Percentiles rank a stretch among this genome's conserved stretches.
Conservation (phyloP, 92 coral and sea anemone genomes). For the Muricea muricata region DNA sequence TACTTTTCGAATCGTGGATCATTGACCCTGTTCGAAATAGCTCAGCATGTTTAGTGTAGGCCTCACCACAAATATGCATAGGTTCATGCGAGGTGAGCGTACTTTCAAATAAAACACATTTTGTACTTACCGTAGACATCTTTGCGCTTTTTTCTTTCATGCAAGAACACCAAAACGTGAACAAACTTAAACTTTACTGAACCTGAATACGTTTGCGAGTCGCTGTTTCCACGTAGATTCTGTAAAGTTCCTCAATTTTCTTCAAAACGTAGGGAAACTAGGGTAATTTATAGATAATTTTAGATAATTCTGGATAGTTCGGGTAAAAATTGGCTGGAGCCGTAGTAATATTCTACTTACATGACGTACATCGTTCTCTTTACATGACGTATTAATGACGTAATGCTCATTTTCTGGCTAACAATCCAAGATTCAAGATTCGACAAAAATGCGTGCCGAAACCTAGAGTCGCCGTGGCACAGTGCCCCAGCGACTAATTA, state of each 20-base stretch:
- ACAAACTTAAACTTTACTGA: neutral
- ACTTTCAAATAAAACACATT: neutral
- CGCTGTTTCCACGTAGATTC: neutral
- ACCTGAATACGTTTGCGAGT: neutral
- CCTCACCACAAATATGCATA: neutral
- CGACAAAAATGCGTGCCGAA: too few species aligned
- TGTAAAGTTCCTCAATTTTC: neutral
- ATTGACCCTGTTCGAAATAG: neutral
- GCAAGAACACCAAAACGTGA: neutral
- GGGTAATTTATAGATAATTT: neutral
- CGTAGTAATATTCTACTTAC: too few species aligned
- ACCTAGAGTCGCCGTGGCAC: too few species aligned
- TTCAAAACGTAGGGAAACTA: too few species aligned
- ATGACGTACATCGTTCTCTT: too few species aligned
- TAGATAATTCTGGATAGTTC: too few species aligned
- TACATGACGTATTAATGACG: too few species aligned
- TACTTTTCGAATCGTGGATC: constrained; percentile 8
- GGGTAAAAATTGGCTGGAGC: too few species aligned
- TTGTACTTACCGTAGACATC: neutral
- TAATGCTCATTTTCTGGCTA: too few species aligned
- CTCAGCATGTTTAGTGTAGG: neutral
- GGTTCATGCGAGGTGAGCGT: constrained; percentile 8
- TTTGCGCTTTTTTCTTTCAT: neutral
- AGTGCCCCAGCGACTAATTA: too few species aligned
- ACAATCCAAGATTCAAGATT: too few species aligned